Base-by-base conservation (phyloP, 2,113 vertebrate species). In the Nycticebus coucang region DNA sequence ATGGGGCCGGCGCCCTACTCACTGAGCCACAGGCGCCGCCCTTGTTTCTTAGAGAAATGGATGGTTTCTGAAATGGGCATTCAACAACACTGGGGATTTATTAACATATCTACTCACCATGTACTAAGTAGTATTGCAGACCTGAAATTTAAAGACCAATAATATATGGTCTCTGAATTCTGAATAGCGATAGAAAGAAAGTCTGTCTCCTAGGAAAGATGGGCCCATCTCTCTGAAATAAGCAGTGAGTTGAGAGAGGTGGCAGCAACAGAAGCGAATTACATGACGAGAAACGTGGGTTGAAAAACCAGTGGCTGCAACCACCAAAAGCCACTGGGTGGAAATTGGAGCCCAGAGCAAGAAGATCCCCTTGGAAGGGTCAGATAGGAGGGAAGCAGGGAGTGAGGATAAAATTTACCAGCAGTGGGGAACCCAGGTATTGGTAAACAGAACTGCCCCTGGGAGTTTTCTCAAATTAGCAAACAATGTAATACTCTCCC, bases 281-380 rank as follows among this genome's bases (percentile, higher is more conserved):
- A 79, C 30, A 35, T 26, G 33, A 45, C 19, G 72, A 95, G 95
- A 95, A 93, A 89, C 19, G 84, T 26, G 6, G 62, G 15, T 21
- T 89, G 87, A 87, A 68, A 89, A 91, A 89, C 84, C 62, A 95
- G 41, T 8, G 1, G 33, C 22, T 9, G 2, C 5, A 17, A 59
- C 17, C 18, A 92, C 85, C 95, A 86, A 90, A 68, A 90, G 41
- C 60, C 64, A 35, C 78, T 82, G 95, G 74, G 88, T 86, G 74
- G 79, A 80, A 85, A 88, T 37, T 9, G 1, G n/a, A 50, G 5
- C 3, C 4, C 21, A 9, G 59, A 79, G 74, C 91, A 78, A 91
- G 74, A 80, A 91, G 92, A 96, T 96, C 91, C 97, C 88, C 19
- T 77, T 37, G 57, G 72, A 77, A 93, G 87, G 41, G 45, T 85